These are phyloP conservation scores for Gallinago undulata DNA, from an alignment of 2,113 vertebrate species.

Conservation along the genomic window DNA sequence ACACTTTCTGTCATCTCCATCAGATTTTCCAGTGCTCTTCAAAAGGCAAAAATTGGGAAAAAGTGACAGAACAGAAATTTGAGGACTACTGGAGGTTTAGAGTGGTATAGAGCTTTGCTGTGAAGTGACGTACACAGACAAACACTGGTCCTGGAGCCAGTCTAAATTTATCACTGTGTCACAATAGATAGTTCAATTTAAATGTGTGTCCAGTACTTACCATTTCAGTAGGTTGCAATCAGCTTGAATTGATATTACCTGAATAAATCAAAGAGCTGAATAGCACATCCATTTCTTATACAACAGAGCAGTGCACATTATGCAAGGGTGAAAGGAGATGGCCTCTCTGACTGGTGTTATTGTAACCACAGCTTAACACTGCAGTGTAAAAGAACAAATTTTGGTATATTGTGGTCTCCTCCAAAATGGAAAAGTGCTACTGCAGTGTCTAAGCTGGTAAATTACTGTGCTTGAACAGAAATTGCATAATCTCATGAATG, in stretches of 20 bases:
- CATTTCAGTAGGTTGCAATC: slow-evolving; percentile 49
- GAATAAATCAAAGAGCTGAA: slow-evolving; percentile 31
- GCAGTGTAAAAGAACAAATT: background rate
- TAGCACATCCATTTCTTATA: background rate
- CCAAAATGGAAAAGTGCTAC: background rate
- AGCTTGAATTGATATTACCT: slow-evolving; percentile 29
- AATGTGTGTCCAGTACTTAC: slow-evolving; percentile 37
- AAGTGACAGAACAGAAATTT: background rate
- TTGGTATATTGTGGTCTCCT: background rate
- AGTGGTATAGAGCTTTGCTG: background rate
- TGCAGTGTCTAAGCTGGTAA: background rate
- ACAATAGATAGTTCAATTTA: slow-evolving; percentile 40
- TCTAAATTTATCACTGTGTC: slow-evolving; percentile 4
- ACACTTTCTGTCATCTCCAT: background rate
- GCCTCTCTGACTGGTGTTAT: background rate
- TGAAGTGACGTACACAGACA: background rate
- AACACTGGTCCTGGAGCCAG: background rate
- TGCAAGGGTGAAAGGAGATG: background rate
- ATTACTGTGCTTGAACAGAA: background rate
- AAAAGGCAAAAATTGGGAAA: background rate
- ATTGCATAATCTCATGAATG: background rate
- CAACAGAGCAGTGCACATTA: background rate
- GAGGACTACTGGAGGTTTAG: background rate
- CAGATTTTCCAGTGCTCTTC: slow-evolving; percentile 8
- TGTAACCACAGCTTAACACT: background rate